A percentile compares a stretch with the other conserved stretches of the same genome.
phyloP scores from a whole-genome alignment of 2,888 invertebrate species.

The Subacronicta megacephala region DNA sequence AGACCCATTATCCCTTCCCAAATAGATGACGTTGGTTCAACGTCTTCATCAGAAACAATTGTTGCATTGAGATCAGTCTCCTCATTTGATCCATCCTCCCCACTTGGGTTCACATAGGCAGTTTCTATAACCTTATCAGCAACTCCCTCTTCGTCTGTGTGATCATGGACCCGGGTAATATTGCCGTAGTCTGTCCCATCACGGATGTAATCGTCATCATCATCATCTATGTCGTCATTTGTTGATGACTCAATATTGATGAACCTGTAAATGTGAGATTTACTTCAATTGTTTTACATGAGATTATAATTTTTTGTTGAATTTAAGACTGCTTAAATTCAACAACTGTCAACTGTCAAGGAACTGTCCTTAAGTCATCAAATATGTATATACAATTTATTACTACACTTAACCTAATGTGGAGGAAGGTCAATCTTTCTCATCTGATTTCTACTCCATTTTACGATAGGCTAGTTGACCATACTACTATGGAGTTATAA shows the following conservation, averaged over 20 bases:
- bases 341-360: too few species aligned
- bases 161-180: slow-evolving; percentile 76
- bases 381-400: too few species aligned
- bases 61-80: slow-evolving; percentile 81
- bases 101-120: slow-evolving; percentile 71
- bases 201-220: slow-evolving; percentile 83
- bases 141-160: slow-evolving; percentile 61
- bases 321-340: too few species aligned
- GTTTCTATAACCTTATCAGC: slow-evolving; percentile 72
- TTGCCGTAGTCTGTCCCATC: slow-evolving; percentile 86
- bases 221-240: slow-evolving; percentile 87
- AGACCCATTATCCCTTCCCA: slow-evolving; percentile 85
- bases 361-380: too few species aligned
- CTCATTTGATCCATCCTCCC: slow-evolving; percentile 68
- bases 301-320: too few species aligned
- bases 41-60: slow-evolving; percentile 74
- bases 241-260: slow-evolving; percentile 93
- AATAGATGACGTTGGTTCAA: slow-evolving; percentile 75
- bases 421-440: too few species aligned
- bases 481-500: too few species aligned
- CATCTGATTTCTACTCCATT: not conserved
- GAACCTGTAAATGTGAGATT: slow-evolving; percentile 83
- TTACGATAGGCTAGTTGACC: too few species aligned
- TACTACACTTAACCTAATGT: too few species aligned
- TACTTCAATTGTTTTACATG: too few species aligned